Evolutionary conservation across 1,140 invertebrate genomes (phyloP).

Genomic region (Phymastichus coffea): DNA sequence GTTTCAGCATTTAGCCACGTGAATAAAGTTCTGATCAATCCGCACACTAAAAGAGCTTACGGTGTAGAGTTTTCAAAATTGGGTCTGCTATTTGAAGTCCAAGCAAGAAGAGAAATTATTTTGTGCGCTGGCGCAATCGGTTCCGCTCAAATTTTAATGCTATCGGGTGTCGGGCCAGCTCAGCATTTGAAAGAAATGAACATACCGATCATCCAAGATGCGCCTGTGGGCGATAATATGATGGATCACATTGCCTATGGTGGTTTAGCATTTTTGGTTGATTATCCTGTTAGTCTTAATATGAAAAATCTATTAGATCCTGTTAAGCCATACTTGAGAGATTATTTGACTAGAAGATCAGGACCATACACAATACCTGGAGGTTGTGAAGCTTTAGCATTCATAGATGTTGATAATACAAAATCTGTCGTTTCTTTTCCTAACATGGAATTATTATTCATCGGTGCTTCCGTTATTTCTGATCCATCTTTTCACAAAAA

Average conservation of each 20-base stretch:
- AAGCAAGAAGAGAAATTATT: conserved; percentile 64
- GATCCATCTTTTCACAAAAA: conserved; percentile 17
- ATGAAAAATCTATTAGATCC: conserved; percentile 19
- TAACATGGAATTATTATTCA: conserved; percentile 61
- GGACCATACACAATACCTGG: conserved; percentile 61
- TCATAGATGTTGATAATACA: conserved; percentile 39
- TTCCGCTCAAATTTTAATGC: conserved; percentile 67
- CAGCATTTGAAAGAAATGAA: conserved; percentile 64
- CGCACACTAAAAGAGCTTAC: conserved; percentile 43
- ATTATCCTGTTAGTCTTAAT: conserved; percentile 58
- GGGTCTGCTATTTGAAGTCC: conserved; percentile 43
- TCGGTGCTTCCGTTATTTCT: conserved; percentile 28
- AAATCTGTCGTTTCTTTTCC: conserved; percentile 56
- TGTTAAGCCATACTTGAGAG: conserved; percentile 44
- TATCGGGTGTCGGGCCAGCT: conserved; percentile 72
- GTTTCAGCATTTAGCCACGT: conserved; percentile 64
- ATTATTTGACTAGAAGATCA: conserved; percentile 38
- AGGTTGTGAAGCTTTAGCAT: conserved; percentile 34
- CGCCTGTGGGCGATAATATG: conserved; percentile 64
- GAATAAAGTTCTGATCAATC: conserved; percentile 62
- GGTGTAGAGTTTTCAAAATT: conserved; percentile 51
- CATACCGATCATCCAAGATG: conserved; percentile 59
- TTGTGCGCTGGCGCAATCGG: conserved; percentile 62
- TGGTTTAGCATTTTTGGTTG: conserved; percentile 37
- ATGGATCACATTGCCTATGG: conserved; percentile 63